A percentile compares a stretch with the other conserved stretches of the same genome.
Conservation (phyloP, 2,797 vertebrate genomes). For the Myoxocephalus aenaeus region DNA sequence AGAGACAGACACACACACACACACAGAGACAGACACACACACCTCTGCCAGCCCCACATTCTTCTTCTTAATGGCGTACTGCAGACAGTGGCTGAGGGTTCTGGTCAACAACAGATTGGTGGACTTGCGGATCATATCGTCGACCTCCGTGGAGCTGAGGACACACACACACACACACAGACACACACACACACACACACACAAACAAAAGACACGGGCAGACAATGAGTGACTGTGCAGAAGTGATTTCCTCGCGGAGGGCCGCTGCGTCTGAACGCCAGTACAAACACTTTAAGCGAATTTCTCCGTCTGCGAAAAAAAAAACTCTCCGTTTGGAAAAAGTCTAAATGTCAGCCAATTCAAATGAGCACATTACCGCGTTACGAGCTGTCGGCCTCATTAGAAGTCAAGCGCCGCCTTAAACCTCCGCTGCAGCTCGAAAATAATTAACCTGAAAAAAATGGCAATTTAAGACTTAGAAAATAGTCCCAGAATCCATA, state of each 20-base stretch:
- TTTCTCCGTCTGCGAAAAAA: constrained; percentile 50
- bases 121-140: constrained; percentile 98
- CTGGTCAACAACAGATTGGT: constrained; percentile 94
- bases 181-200: constrained; percentile 44
- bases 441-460: neutral
- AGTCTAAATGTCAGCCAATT: constrained; percentile 55
- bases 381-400: constrained; percentile 48
- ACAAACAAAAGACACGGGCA: constrained; percentile 10
- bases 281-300: constrained; percentile 65
- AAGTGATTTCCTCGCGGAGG: constrained; percentile 20
- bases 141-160: constrained; percentile 93
- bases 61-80: constrained; percentile 96
- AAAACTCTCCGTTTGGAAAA: constrained; percentile 54
- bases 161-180: constrained; percentile 30
- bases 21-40: constrained; percentile 25
- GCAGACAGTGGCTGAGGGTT: constrained; percentile 93
- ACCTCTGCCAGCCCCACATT: constrained; percentile 96
- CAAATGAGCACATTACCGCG: constrained; percentile 41
- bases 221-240: constrained; percentile 38
- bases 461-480: neutral
- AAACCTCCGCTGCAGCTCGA: neutral
- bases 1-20: constrained; percentile 27
- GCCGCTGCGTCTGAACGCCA: constrained; percentile 45
- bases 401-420: constrained; percentile 11
- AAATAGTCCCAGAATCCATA: neutral